Conservation (phyloP, 1,140 invertebrate genomes). For the Psix sp. region DNA sequence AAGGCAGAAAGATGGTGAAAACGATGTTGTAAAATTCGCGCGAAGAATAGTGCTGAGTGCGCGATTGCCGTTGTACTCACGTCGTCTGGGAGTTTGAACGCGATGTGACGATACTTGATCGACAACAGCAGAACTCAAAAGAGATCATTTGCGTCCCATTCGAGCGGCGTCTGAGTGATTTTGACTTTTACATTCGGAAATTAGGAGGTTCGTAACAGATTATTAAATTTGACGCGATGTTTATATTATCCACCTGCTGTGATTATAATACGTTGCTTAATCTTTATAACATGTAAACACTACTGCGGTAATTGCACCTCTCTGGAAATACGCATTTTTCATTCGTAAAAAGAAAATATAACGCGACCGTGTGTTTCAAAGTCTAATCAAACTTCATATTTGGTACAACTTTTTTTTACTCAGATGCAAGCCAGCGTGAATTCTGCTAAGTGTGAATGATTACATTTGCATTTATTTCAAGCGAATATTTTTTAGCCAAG, state of each 20-base stretch:
- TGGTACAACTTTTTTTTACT: not conserved
- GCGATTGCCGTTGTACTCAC: not conserved
- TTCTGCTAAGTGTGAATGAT: not conserved
- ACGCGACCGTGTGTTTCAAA: not conserved
- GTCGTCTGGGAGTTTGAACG: too few relatives aligned
- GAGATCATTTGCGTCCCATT: too few relatives aligned
- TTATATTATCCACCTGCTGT: too few relatives aligned
- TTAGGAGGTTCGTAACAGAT: too few relatives aligned
- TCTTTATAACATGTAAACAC: not conserved
- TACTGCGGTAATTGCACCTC: not conserved
- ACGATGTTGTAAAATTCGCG: slow-evolving; percentile 8
- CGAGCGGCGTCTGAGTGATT: too few relatives aligned
- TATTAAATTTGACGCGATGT: too few relatives aligned
- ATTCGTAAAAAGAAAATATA: not conserved
- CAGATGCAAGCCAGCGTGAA: too few relatives aligned
- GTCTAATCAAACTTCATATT: slow-evolving; percentile 5
- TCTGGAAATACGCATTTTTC: not conserved
- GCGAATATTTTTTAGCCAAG: too few relatives aligned
- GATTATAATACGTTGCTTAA: not conserved
- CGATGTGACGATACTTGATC: too few relatives aligned
- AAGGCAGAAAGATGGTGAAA: slow-evolving; percentile 11
- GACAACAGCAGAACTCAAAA: too few relatives aligned
- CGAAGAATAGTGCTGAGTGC: slow-evolving; percentile 7
- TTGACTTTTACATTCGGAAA: too few relatives aligned
- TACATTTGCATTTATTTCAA: slow-evolving; percentile 3